Conservation (phyloP, 2,113 vertebrate species). For the Clupea harengus region DNA sequence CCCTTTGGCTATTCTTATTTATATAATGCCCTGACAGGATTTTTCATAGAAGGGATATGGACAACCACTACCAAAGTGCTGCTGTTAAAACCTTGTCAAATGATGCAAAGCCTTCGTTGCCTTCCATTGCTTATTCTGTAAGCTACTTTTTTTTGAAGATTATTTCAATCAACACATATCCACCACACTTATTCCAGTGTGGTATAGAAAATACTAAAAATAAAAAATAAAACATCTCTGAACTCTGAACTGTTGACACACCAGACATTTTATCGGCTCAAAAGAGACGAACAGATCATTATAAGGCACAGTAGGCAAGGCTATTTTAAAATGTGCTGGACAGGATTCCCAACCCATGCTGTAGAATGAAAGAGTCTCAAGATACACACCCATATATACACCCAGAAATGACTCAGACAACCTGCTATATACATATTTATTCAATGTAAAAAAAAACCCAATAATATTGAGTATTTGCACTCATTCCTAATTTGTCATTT, state of each 20-base stretch:
- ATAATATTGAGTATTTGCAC: no score
- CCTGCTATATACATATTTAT: neutral
- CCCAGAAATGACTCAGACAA: neutral
- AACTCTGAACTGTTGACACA: neutral
- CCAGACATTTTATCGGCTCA: neutral
- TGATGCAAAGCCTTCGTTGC: conserved; percentile 18
- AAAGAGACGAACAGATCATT: neutral
- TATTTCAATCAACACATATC: conserved; percentile 10
- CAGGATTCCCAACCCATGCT: neutral
- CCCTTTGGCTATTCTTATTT: conserved; percentile 59
- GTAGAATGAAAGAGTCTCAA: neutral
- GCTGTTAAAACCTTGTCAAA: conserved; percentile 54
- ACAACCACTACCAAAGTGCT: conserved; percentile 37
- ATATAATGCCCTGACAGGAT: conserved; percentile 52
- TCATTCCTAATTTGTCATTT: conserved; percentile 51
- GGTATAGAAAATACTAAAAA: neutral
- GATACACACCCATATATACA: no score
- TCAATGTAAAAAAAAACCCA: no score
- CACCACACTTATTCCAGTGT: neutral
- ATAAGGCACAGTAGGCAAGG: neutral
- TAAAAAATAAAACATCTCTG: neutral
- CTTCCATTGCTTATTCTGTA: conserved; percentile 32
- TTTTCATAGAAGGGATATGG: conserved; percentile 50
- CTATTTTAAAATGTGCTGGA: neutral
- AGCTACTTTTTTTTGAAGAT: conserved; percentile 19